phyloP scores from a whole-genome alignment of 2,113 vertebrate species.

The Scartelaos histophorus region DNA sequence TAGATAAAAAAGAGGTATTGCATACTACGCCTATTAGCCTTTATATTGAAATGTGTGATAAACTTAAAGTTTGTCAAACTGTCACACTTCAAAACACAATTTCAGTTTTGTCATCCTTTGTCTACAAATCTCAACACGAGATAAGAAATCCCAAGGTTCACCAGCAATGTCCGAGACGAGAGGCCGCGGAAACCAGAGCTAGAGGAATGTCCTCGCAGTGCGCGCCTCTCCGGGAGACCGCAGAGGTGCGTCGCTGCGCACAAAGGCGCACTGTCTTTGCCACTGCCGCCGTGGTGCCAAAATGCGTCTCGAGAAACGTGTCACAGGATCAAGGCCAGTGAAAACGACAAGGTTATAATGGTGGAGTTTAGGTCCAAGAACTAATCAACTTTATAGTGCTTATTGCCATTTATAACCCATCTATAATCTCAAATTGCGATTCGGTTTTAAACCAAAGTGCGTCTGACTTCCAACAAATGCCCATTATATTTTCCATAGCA shows the following conservation, averaged over 20 bases:
- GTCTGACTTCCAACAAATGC: background rate
- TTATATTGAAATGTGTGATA: too few species aligned
- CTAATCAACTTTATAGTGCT: background rate
- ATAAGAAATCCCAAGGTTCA: background rate
- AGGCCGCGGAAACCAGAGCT: constrained; percentile 57
- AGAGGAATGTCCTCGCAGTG: constrained; percentile 66
- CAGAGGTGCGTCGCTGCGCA: constrained; percentile 48
- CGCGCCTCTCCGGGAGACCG: constrained; percentile 51
- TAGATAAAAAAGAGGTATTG: background rate
- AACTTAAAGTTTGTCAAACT: background rate
- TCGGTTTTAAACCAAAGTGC: background rate
- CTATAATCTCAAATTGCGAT: background rate
- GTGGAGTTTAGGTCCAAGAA: background rate
- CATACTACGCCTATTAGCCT: too few species aligned
- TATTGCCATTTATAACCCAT: background rate
- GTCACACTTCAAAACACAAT: background rate
- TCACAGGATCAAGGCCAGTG: background rate
- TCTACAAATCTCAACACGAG: background rate
- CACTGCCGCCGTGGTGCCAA: constrained; percentile 39
- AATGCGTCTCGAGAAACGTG: constrained; percentile 5
- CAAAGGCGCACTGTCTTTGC: constrained; percentile 76
- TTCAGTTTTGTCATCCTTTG: background rate
- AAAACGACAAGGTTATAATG: background rate
- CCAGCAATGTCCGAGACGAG: constrained; percentile 9
- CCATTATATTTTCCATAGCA: background rate